Conservation (phyloP, 2,113 vertebrate genomes). For the Eulacestoma nigropectus region DNA sequence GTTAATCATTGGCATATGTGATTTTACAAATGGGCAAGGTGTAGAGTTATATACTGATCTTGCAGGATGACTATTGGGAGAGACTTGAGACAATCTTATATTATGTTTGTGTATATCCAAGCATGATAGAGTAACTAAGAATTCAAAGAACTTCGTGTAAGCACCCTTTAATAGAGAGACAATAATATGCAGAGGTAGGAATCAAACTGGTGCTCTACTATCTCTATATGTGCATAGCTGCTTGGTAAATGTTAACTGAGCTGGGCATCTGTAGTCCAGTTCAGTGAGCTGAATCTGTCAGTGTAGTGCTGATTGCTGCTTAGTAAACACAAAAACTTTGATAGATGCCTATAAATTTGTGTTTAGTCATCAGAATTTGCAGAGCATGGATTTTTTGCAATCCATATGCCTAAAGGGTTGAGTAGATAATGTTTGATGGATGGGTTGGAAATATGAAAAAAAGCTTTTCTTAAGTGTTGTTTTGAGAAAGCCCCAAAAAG, state of each 20-base stretch:
- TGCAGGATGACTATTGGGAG: not conserved
- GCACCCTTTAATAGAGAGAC: not conserved
- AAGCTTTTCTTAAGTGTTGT: not conserved
- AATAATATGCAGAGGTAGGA: not conserved
- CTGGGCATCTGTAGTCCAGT: not conserved
- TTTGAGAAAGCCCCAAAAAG: not conserved
- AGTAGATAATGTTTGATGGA: not conserved
- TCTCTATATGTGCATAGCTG: not conserved
- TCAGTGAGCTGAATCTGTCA: not conserved
- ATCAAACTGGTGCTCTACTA: not conserved
- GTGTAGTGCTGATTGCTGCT: not conserved
- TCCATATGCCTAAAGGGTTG: not conserved
- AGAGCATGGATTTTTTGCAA: not conserved
- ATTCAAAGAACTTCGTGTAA: not conserved
- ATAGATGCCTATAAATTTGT: not conserved
- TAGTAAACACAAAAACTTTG: not conserved
- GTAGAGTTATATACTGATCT: not conserved
- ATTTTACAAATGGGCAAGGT: not conserved
- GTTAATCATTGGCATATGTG: not conserved
- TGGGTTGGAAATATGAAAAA: not conserved
- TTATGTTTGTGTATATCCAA: not conserved
- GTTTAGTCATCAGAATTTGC: not conserved
- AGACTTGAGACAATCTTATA: not conserved
- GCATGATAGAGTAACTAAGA: not conserved
- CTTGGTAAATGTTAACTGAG: not conserved